Base-by-base conservation (phyloP, 2,797 vertebrate genomes). In the Betta splendens region DNA sequence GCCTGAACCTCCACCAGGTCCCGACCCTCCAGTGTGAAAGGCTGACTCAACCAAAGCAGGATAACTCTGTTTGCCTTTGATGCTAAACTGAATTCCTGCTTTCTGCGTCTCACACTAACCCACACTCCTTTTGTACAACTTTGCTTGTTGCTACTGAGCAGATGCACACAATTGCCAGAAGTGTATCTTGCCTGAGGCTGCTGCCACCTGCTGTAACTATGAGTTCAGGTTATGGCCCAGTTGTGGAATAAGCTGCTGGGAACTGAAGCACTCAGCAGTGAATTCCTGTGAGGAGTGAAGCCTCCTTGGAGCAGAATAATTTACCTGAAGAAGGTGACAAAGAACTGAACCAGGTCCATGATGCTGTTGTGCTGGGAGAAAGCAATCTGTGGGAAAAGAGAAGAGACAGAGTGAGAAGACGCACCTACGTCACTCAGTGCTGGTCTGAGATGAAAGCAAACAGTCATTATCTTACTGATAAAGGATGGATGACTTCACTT, bases 331-430 rank as follows among this genome's bases (percentile, higher is more conserved):
- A 97, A 97, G 48, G 95, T 96, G 81, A 98, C 94, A 45, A 97
- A 96, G 88, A 97, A 97, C 90, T 97, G 95, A 69, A 98, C 95
- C 72, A 97, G 90, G 83, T 97, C 95, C 95, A 96, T 96, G 87
- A 96, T 94, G 57, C 93, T 96, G 77, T 95, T 95, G 86, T 95
- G 95, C 64, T 97, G 95, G 38, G 95, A 97, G 89, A 96, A 98
- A 5, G 94, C 93, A 63, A 96, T 95, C 95, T 95, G 90, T 73
- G 81, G 51, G 85, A 33, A 16, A 29, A 40, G n/a, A 31, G 7
- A 36, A 1, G 2, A 3, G 43, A 42, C 3, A 16, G 3, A 3
- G n/a, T 16, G 5, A 37, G n/a, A 17, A 37, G 9, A 10, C 1
- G 12, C n/a, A 33, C 32, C n/a, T n/a, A n/a, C n/a, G n/a, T n/a